A percentile compares a stretch with the other conserved stretches of the same genome.
Evolutionary conservation across 2,797 vertebrate genomes (phyloP).

Genomic region (Lophius americanus): DNA sequence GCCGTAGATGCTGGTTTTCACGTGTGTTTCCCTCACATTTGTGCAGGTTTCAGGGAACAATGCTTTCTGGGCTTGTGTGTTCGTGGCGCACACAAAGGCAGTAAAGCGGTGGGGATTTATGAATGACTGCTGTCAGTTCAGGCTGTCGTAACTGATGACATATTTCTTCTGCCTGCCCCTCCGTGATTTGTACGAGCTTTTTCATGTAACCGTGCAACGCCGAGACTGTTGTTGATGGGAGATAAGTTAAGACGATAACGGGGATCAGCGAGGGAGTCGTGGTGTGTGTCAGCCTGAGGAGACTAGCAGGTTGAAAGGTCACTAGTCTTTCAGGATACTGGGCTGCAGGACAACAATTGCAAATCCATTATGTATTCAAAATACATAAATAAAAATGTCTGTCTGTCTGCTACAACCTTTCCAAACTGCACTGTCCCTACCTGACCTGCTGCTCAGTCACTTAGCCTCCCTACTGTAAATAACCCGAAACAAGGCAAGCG

Average conservation of each 20-base stretch:
- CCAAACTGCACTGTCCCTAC: too few species aligned
- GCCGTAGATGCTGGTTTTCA: slow-evolving; percentile 42
- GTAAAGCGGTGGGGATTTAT: slow-evolving; percentile 47
- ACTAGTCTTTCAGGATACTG: too few species aligned
- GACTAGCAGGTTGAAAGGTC: too few species aligned
- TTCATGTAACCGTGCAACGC: slow-evolving; percentile 23
- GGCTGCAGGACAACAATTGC: too few species aligned
- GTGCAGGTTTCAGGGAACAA: slow-evolving; percentile 56
- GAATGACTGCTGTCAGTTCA: slow-evolving; percentile 53
- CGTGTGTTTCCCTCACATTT: slow-evolving; percentile 53
- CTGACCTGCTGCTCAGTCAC: too few species aligned
- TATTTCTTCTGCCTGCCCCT: slow-evolving; percentile 18
- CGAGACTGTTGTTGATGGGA: not conserved
- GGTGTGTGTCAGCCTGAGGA: too few species aligned
- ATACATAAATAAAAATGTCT: too few species aligned
- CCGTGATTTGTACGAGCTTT: slow-evolving; percentile 40
- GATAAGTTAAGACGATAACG: slow-evolving; percentile 11
- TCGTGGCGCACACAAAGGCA: slow-evolving; percentile 36
- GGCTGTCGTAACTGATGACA: slow-evolving; percentile 35
- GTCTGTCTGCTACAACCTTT: too few species aligned
- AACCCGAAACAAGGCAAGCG: too few species aligned
- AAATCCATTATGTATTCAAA: too few species aligned
- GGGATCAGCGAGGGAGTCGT: slow-evolving; percentile 7
- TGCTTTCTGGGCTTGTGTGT: slow-evolving; percentile 50
- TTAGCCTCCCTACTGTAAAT: too few species aligned